Base-by-base conservation (phyloP, 2,888 invertebrate genomes). In the Drosophila maculinotata region DNA sequence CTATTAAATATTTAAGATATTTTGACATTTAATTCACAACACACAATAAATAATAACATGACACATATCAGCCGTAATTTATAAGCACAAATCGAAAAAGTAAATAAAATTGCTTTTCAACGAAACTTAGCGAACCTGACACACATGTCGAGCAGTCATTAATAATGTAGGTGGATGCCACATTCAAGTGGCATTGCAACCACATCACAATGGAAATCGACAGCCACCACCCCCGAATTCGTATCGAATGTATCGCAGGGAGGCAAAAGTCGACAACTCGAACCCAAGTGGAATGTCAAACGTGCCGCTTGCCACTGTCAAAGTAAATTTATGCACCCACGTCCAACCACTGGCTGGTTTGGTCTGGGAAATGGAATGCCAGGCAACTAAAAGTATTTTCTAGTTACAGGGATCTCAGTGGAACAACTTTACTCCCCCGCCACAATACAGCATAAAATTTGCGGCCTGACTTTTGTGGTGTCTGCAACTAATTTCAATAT, bases 401-500 rank as follows among this genome's bases (percentile, higher is more conserved):
- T 81, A 79, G 77, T 79, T 69, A 44, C 68, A 49, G 47, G 25
- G 20, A 26, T 48, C 59, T 33, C 49, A 45, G 31, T 39, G 49
- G 30, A 23, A 35, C 30, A 53, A 51, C 48, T 60, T 47, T 52
- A 30, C 45, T 20, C 35, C 28, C 30, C 33, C 33, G 12, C 44
- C 14, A 4, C 15, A 2, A n/a, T 0, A 12, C 7, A 2, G 42
- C 48, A 48, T 36, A 26, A 48, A 52, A 57, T 49, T 62, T 74
- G 69, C 52, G 35, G 64, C 45, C 41, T 39, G 62, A 53, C 59
- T 56, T 58, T 60, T 58, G 44, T 73, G 66, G 78, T 76, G 87
- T 74, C 88, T 85, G 88, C 82, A 77, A 89, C 89, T 90, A 89
- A 89, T 89, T 90, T 90, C 87, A 90, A 90, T 90, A 90, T 90